Base-by-base conservation (phyloP, 1,140 invertebrate genomes). In the Magallana ariakensis region DNA sequence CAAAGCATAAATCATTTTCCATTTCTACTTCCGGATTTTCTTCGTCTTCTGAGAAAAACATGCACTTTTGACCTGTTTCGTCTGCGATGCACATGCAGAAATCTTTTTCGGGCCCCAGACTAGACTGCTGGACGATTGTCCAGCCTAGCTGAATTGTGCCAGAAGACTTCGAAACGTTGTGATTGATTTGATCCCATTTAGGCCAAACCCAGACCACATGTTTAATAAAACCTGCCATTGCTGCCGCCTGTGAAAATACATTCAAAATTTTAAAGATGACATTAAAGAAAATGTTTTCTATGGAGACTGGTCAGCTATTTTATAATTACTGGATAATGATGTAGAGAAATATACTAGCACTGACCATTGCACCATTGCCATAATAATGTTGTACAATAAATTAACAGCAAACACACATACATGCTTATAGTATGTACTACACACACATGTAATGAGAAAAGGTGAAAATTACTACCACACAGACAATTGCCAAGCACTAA, bases 161-260 rank as follows among this genome's bases (percentile, higher is more conserved):
- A 15, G 86, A 56, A 13, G 6, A n/a, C 19, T 62, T 33, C 6
- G 26, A 6, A 15, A 56, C 56, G 8, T 89, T 62, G 58, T 92
- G 89, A 53, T 87, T 83, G 7, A 53, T 53, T 10, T 83, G 46
- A 80, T 92, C 92, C 92, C 92, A 93, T 22, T 88, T 85, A 8
- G 93, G 93, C 86, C 90, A 92, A 0, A 93, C 87, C 92, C 92
- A 93, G 54, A 93, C 89, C 19, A 91, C 86, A 10, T 88, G 87
- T 53, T 87, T 87, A 7, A 93, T 87, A n/a, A 93, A 66, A 6
- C 92, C 92, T 80, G 91, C 87, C 80, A 92, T 89, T 0, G 87
- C 90, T 3, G 93, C 91, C 10, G 85, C 87, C 93, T 93, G 85
- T 15, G 85, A 88, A 9, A 85, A 83, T 55, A 87, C 55, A 80